Evolutionary conservation across 2,113 vertebrate species (phyloP).

Genomic region (Podarcis muralis): DNA sequence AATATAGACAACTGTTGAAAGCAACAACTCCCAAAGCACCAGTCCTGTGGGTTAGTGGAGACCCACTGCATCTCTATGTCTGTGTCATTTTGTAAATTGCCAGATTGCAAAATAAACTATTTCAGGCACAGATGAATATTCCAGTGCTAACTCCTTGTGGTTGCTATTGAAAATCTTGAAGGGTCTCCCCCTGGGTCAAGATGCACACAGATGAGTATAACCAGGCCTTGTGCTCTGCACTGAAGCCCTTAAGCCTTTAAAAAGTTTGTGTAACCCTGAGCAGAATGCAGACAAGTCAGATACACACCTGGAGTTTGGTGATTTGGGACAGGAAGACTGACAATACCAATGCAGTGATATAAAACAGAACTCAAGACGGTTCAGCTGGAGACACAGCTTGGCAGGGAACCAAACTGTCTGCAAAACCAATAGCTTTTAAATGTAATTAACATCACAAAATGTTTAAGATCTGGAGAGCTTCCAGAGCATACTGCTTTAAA

Average conservation of each 20-base stretch:
- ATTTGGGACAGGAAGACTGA: conserved; percentile 16
- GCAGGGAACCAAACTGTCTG: conserved; percentile 9
- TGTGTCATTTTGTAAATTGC: not conserved
- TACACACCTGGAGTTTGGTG: conserved; percentile 1
- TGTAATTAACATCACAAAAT: conserved; percentile 29
- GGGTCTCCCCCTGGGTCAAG: not conserved
- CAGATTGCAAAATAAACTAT: conserved; percentile 1
- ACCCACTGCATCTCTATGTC: not conserved
- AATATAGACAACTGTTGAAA: not conserved
- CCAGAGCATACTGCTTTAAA: conserved; percentile 19
- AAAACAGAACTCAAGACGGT: conserved; percentile 13
- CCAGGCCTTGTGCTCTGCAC: not conserved
- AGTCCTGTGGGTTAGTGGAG: not conserved
- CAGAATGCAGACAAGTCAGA: conserved; percentile 14
- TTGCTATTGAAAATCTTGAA: not conserved
- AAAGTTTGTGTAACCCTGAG: conserved; percentile 12
- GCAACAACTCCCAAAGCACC: not conserved
- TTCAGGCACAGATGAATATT: not conserved
- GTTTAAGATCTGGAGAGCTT: conserved; percentile 10
- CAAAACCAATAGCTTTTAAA: conserved; percentile 28
- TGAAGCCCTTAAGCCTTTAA: not conserved
- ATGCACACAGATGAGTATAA: not conserved
- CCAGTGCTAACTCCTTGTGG: not conserved
- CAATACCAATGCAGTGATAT: conserved; percentile 6
- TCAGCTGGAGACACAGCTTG: conserved; percentile 3